Evolutionary conservation across 2,113 vertebrate genomes (phyloP), one percentile per base, ranked within the genome.

Genomic region (Camelus dromedarius): DNA sequence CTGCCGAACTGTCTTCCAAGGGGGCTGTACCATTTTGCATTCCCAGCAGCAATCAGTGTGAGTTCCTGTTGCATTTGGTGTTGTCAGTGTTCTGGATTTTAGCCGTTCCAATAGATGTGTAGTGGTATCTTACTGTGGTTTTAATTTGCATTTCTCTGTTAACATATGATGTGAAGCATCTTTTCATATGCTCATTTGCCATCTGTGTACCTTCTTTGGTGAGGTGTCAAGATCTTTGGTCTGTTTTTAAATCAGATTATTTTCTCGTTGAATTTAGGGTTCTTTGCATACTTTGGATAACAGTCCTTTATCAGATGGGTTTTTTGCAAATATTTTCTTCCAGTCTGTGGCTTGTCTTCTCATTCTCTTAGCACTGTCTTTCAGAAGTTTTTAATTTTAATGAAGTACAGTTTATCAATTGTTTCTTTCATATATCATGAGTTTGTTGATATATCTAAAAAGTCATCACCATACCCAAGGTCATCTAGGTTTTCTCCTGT

Each of bases 331-430:
- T 89, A 83, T 28, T 90, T 67, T 91, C 12, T 69, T n/a, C 72
- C 26, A 81, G 20, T 86, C 62, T 69, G 50, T 75, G 35, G 48
- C 42, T 94, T 89, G 19, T 89, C 46, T 81, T 73, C 11, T 42
- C 20, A 26, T 66, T 82, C 67, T 66, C 67, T 82, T 64, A 48
- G n/a, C 66, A 81, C 10, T 73, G 30, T 69, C 30, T 69, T 77
- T 95, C 50, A 77, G 38, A 90, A 35, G 19, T 32, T 60, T 90
- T 77, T 28, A 58, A 69, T 83, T 90, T 90, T 76, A 50, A 83
- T 76, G 50, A 89, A 90, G 50, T 76, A 35, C 50, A 93, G 32
- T 80, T 93, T 80, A 58, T 30, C 24, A 50, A 30, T 48, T 67
- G 79, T 95, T 84, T 76, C 60, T 90, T 69, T 38, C 16, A 84